Evolutionary conservation across 2,888 invertebrate species (phyloP).

Genomic region (Crocallis elinguaria): DNA sequence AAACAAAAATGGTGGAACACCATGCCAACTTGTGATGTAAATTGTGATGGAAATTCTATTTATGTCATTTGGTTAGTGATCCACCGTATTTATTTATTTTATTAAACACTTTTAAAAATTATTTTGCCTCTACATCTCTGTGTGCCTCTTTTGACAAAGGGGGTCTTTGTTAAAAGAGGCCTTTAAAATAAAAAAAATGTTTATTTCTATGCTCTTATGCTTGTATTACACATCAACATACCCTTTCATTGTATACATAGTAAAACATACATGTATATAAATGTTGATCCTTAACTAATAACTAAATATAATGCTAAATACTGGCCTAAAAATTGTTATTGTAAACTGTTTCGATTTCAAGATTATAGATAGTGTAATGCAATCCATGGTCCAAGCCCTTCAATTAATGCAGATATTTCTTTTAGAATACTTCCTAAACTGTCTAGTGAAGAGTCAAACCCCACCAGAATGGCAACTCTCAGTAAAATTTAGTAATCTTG

Average conservation of each 20-base stretch:
- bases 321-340: conserved; percentile 49
- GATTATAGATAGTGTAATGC: conserved; percentile 36
- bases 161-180: too few species aligned
- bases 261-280: conserved; percentile 51
- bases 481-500: too few species aligned
- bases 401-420: not conserved
- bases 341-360: conserved; percentile 29
- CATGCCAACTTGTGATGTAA: too few species aligned
- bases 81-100: too few species aligned
- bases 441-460: not conserved
- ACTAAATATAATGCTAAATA: conserved; percentile 38
- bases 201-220: not conserved
- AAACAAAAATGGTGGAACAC: too few species aligned
- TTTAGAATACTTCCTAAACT: not conserved
- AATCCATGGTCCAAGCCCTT: conserved; percentile 49
- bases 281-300: conserved; percentile 43
- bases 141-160: too few species aligned
- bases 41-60: too few species aligned
- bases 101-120: too few species aligned
- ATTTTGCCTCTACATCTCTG: too few species aligned
- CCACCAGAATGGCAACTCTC: too few species aligned
- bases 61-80: too few species aligned
- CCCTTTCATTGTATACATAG: conserved; percentile 44
- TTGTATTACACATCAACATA: not conserved
- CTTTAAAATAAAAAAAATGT: not conserved